Percentiles rank a stretch among this genome's conserved stretches.
Conservation (phyloP, 35 echinoderm and acorn worm genomes). For the Strongylocentrotus purpuratus region DNA sequence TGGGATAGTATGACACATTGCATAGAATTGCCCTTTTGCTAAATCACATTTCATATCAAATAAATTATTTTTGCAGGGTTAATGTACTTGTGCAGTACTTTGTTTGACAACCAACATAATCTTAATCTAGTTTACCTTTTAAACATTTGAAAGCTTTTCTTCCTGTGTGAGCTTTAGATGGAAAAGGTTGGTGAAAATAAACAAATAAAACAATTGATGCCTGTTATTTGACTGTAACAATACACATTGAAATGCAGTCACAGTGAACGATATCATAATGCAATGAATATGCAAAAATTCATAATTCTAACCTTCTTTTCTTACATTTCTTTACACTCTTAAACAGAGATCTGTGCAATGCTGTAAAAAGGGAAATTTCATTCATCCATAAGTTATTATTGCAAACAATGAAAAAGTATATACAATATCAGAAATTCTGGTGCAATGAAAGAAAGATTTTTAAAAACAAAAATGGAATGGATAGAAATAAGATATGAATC, state of each 20-base stretch:
- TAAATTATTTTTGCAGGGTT: neutral
- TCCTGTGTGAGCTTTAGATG: conserved; percentile 24
- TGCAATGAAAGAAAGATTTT: too few species aligned
- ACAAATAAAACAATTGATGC: neutral
- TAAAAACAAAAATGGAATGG: too few species aligned
- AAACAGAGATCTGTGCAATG: neutral
- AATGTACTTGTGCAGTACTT: neutral
- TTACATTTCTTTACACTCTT: neutral
- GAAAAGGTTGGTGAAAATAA: neutral
- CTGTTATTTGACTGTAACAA: neutral
- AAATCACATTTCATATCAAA: too few species aligned
- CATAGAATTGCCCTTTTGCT: too few species aligned
- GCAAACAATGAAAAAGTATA: neutral
- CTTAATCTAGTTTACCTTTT: neutral
- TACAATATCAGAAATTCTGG: too few species aligned
- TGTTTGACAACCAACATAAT: neutral
- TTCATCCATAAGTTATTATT: neutral
- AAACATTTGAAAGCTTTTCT: conserved; percentile 36
- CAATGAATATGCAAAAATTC: neutral
- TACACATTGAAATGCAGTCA: neutral
- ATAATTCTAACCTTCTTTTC: neutral
- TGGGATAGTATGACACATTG: too few species aligned
- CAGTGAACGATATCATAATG: neutral
- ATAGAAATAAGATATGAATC: too few species aligned
- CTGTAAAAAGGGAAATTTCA: neutral